Percentiles rank a stretch among this genome's conserved stretches.
These are phyloP conservation scores for Chionis minor DNA, from an alignment of 2,113 vertebrate genomes.

Conservation along the genomic window DNA sequence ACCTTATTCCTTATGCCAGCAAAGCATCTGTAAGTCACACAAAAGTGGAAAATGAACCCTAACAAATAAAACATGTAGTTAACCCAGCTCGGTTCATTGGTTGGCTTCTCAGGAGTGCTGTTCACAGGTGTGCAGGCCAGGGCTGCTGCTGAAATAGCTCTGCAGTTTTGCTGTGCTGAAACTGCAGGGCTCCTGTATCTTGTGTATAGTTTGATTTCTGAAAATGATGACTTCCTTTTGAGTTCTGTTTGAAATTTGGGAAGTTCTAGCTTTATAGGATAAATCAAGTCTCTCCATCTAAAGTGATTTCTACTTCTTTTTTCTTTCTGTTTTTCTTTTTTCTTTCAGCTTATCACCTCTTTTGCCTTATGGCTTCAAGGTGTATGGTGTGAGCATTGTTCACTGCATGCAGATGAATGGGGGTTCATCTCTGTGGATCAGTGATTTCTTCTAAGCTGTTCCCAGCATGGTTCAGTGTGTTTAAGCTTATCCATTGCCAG, in stretches of 20 bases:
- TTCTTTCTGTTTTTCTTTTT: neutral
- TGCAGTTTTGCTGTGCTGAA: neutral
- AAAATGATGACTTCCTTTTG: neutral
- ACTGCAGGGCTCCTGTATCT: neutral
- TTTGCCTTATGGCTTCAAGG: neutral
- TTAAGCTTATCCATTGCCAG: neutral
- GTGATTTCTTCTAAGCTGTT: neutral
- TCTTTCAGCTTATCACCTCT: neutral
- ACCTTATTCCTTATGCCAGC: neutral
- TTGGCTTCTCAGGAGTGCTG: neutral
- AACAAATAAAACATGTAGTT: neutral
- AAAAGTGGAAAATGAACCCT: neutral
- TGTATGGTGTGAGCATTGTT: neutral
- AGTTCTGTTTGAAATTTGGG: neutral
- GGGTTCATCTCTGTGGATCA: neutral
- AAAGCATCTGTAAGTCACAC: neutral
- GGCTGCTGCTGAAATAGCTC: neutral
- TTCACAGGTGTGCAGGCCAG: neutral
- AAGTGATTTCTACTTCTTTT: neutral
- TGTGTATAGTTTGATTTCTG: neutral
- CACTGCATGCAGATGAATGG: neutral
- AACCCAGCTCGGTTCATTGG: neutral
- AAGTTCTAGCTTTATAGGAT: neutral
- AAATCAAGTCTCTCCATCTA: neutral
- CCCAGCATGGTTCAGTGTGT: neutral